phyloP scores from a whole-genome alignment of 2,797 vertebrate species.

The Spea hammondii region DNA sequence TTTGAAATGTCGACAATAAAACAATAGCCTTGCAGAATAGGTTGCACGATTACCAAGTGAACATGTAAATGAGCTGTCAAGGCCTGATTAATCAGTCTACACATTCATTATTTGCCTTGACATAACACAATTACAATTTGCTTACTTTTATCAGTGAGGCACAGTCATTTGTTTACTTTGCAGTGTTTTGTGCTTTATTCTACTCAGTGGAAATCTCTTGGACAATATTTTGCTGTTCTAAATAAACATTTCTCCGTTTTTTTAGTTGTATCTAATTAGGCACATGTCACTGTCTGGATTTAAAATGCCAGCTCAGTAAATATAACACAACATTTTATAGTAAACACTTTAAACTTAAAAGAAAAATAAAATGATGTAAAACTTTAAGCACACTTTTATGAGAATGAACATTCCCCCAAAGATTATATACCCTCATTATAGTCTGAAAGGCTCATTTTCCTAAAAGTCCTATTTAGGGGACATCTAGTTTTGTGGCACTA shows the following conservation, averaged over 20 bases:
- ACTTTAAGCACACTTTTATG: neutral
- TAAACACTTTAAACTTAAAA: neutral
- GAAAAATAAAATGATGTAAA: neutral
- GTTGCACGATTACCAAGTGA: conserved; percentile 32
- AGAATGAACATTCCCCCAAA: too few species aligned
- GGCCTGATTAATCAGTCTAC: conserved; percentile 45
- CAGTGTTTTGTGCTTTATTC: conserved; percentile 39
- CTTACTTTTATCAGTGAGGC: conserved; percentile 46
- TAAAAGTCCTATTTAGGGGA: too few species aligned
- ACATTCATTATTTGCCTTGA: conserved; percentile 52
- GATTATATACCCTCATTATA: too few species aligned
- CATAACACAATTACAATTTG: conserved; percentile 50
- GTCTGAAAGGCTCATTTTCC: too few species aligned
- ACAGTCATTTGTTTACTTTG: conserved; percentile 42
- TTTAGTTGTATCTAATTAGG: conserved; percentile 48
- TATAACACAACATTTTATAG: conserved; percentile 26
- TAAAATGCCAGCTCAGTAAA: conserved; percentile 33
- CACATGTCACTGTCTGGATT: conserved; percentile 42
- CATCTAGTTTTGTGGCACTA: too few species aligned
- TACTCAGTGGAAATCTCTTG: conserved; percentile 45
- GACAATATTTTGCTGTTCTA: conserved; percentile 44
- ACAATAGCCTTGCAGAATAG: conserved; percentile 16
- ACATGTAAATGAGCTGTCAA: conserved; percentile 47
- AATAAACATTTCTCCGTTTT: conserved; percentile 39
- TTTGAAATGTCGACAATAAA: conserved; percentile 18